phyloP scores from a whole-genome alignment of 2,888 invertebrate species.

The Chalcosyrphus nemorum region DNA sequence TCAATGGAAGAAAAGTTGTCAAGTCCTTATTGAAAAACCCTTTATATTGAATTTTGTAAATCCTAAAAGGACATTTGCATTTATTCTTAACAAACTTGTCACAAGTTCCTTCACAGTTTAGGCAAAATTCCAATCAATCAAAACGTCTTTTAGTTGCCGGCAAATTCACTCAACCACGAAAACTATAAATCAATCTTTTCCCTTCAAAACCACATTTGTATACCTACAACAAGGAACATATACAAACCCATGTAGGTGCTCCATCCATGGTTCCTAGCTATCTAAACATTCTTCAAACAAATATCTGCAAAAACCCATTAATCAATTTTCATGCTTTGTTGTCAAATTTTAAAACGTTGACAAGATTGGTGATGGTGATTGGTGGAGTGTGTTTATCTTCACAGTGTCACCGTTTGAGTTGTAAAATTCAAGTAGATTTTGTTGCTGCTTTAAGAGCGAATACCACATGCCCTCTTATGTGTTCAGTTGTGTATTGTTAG shows the following conservation, averaged over 20 bases:
- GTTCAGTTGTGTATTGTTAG: neutral
- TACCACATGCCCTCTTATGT: neutral
- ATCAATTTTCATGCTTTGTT: constrained; percentile 46
- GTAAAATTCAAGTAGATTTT: constrained; percentile 17
- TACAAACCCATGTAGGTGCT: neutral
- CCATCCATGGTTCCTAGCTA: neutral
- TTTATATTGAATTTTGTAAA: neutral
- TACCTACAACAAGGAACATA: neutral
- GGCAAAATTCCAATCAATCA: constrained; percentile 31
- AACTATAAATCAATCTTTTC: constrained; percentile 40
- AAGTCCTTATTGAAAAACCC: too few relatives aligned
- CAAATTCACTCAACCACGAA: neutral
- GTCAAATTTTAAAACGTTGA: constrained; percentile 41
- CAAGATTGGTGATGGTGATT: constrained; percentile 34
- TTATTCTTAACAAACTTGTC: neutral
- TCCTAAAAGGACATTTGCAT: neutral
- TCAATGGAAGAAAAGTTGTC: too few relatives aligned
- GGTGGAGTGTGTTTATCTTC: constrained; percentile 7
- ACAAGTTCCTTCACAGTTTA: neutral
- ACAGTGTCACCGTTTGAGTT: constrained; percentile 6
- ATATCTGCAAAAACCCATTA: constrained; percentile 33
- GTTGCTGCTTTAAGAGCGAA: neutral
- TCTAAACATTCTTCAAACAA: neutral
- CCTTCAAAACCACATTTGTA: neutral
- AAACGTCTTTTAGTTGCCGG: neutral